Percentiles rank a stretch among this genome's conserved stretches.
phyloP scores from a whole-genome alignment of 2,888 invertebrate species.

The Hirtodrosophila duncani region DNA sequence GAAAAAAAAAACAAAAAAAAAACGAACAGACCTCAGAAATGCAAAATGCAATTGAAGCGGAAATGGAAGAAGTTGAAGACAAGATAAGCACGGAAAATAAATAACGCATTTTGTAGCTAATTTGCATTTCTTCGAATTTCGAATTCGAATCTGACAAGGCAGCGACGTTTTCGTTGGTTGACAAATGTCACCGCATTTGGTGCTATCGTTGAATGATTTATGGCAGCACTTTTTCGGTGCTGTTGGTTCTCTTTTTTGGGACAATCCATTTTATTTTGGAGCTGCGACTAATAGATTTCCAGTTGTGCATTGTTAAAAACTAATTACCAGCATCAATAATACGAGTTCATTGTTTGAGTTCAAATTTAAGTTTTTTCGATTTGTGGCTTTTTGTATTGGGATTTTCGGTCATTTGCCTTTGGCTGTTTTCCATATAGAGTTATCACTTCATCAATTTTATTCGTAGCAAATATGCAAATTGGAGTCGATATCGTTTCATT shows the following conservation, averaged over 20 bases:
- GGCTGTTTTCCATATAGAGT: slow-evolving; percentile 31
- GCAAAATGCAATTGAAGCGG: slow-evolving; percentile 41
- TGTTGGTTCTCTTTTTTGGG: not conserved
- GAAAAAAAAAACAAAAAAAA: slow-evolving; percentile 13
- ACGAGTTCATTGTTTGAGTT: slow-evolving; percentile 29
- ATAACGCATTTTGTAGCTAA: slow-evolving; percentile 51
- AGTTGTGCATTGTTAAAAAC: slow-evolving; percentile 38
- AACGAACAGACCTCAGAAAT: slow-evolving; percentile 33
- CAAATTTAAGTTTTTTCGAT: no score
- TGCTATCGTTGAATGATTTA: slow-evolving; percentile 50
- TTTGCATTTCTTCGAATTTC: slow-evolving; percentile 54
- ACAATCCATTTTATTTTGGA: slow-evolving; percentile 15
- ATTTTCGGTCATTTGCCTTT: slow-evolving; percentile 17
- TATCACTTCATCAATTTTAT: slow-evolving; percentile 62
- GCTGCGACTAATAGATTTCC: slow-evolving; percentile 27
- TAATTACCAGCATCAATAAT: slow-evolving; percentile 51
- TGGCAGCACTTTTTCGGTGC: slow-evolving; percentile 24
- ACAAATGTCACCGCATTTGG: slow-evolving; percentile 54
- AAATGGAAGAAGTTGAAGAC: slow-evolving; percentile 17
- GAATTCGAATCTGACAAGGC: slow-evolving; percentile 21
- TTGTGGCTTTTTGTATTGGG: no score
- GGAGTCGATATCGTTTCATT: slow-evolving; percentile 7
- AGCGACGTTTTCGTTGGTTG: slow-evolving; percentile 33
- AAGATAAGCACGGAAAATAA: not conserved
- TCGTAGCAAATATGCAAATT: slow-evolving; percentile 18